A percentile compares a stretch with the other conserved stretches of the same genome.
Conservation (phyloP, 2,113 vertebrate genomes). For the Eurypyga helias region DNA sequence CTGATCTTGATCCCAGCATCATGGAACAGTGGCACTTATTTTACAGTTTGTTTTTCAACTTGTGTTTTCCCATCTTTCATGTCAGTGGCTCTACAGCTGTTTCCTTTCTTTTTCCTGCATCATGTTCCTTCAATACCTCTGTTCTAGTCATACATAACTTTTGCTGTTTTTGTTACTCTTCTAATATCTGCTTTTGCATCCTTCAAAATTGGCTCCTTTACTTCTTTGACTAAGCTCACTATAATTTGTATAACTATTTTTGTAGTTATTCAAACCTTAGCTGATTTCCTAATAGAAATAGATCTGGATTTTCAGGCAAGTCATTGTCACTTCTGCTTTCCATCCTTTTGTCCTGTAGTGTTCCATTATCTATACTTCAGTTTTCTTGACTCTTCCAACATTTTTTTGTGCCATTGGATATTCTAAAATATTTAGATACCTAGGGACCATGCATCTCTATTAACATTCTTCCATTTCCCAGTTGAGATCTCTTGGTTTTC, state of each 20-base stretch:
- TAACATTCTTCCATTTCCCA: not conserved
- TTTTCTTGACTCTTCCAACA: not conserved
- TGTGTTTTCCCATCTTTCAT: not conserved
- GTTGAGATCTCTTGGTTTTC: not conserved
- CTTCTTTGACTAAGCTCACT: not conserved
- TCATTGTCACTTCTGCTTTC: not conserved
- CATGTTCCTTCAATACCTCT: not conserved
- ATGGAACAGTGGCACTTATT: not conserved
- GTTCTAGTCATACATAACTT: not conserved
- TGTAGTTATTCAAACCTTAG: not conserved
- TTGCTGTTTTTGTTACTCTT: not conserved
- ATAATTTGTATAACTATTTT: not conserved
- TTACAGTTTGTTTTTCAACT: not conserved
- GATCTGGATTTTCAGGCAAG: not conserved
- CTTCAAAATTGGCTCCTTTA: not conserved
- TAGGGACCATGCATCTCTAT: not conserved
- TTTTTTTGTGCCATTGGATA: not conserved
- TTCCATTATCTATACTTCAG: not conserved
- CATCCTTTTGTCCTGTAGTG: not conserved
- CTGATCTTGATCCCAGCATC: not conserved
- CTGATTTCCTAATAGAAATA: not conserved
- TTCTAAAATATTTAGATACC: not conserved
- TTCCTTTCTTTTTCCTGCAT: not conserved
- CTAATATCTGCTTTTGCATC: not conserved
- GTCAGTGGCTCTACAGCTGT: not conserved